Percentiles rank a stretch among this genome's conserved stretches.
Evolutionary conservation across 2,113 vertebrate species (phyloP).

Genomic region (Hippotragus niger): DNA sequence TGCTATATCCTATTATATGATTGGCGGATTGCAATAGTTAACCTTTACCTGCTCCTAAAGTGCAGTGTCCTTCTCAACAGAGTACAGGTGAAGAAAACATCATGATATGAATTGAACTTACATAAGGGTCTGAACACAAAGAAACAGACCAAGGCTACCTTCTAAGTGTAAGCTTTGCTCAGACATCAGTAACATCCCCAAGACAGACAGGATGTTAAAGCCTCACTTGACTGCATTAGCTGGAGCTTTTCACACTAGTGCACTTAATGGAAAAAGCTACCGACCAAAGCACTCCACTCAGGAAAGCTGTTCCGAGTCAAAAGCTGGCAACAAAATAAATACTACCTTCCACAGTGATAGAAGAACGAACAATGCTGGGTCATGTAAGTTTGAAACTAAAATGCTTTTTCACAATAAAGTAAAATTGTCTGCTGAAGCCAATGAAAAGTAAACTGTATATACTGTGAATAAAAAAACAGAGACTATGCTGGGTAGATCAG

Average conservation of each 20-base stretch:
- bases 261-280: conserved; percentile 64
- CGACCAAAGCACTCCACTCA: conserved; percentile 53
- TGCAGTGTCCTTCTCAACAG: background rate
- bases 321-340: background rate
- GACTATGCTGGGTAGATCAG: background rate
- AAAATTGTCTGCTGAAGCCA: background rate
- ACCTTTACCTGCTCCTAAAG: background rate
- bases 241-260: conserved; percentile 62
- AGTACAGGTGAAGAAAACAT: background rate
- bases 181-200: background rate
- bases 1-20: background rate
- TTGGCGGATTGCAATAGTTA: background rate
- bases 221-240: conserved; percentile 40
- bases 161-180: conserved; percentile 15
- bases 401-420: conserved; percentile 23
- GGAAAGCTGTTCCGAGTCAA: conserved; percentile 41
- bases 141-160: conserved; percentile 19
- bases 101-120: background rate
- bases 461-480: background rate
- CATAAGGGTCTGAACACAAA: background rate
- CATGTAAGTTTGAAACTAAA: background rate
- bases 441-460: background rate
- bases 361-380: background rate
- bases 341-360: background rate
- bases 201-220: conserved; percentile 39